These are phyloP conservation scores for Ophraella communa DNA, from an alignment of 2,888 invertebrate species.

Conservation along the genomic window DNA sequence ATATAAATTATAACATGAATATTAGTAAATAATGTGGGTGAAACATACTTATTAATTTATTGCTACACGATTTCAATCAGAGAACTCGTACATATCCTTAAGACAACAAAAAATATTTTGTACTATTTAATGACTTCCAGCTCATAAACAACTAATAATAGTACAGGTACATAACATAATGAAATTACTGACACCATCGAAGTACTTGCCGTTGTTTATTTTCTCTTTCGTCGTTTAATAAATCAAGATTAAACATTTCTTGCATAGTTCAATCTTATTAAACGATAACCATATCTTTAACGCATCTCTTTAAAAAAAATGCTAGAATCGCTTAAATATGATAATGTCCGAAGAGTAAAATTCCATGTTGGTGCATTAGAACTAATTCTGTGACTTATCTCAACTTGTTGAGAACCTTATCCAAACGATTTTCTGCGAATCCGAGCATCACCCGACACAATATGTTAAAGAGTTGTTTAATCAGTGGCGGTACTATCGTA, in stretches of 20 bases:
- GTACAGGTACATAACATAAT: background rate
- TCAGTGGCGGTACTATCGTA: conserved; percentile 7
- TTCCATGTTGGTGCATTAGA: conserved; percentile 36
- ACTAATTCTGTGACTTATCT: conserved; percentile 36
- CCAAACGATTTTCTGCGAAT: conserved; percentile 35
- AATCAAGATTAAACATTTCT: background rate
- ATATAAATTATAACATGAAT: no score
- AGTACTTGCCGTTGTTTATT: background rate
- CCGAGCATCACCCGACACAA: conserved; percentile 15
- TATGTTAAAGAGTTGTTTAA: conserved; percentile 1
- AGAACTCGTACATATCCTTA: no score
- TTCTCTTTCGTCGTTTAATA: background rate
- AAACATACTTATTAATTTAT: no score
- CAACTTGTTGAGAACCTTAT: conserved; percentile 30
- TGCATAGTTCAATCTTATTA: background rate
- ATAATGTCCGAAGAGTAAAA: conserved; percentile 34
- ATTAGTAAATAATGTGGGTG: no score
- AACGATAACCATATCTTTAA: background rate
- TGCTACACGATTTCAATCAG: no score
- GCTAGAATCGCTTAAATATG: conserved; percentile 27
- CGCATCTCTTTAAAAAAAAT: background rate
- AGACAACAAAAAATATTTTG: background rate
- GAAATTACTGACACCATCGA: background rate
- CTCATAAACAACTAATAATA: background rate
- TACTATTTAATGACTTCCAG: background rate